Conservation (phyloP, 2,888 invertebrate species). For the Hydrotaea cyrtoneurina region DNA sequence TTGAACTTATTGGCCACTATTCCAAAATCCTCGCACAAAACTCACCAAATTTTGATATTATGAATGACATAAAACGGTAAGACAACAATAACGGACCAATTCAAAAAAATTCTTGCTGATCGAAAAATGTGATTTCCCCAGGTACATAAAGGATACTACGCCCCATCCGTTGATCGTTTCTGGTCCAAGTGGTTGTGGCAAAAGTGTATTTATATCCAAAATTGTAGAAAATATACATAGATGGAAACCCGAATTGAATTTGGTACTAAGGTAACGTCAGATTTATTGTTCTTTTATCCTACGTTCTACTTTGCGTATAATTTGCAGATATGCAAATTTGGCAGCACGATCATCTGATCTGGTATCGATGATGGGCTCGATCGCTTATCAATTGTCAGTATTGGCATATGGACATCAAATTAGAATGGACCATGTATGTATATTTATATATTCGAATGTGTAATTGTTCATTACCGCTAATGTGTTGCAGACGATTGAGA, state of each 20-base stretch:
- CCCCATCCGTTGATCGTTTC: slow-evolving; percentile 86
- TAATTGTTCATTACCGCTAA: background rate
- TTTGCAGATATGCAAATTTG: slow-evolving; percentile 76
- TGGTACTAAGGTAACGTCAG: slow-evolving; percentile 79
- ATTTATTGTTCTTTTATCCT: background rate
- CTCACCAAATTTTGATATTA: slow-evolving; percentile 79
- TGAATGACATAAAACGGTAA: slow-evolving; percentile 78
- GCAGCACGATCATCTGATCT: slow-evolving; percentile 78
- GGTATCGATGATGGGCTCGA: slow-evolving; percentile 85
- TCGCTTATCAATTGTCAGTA: slow-evolving; percentile 88
- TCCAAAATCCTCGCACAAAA: slow-evolving; percentile 86
- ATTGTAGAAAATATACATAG: slow-evolving; percentile 85
- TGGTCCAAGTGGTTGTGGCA: slow-evolving; percentile 91
- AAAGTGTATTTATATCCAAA: slow-evolving; percentile 89
- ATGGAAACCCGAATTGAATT: slow-evolving; percentile 85
- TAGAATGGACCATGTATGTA: slow-evolving; percentile 84
- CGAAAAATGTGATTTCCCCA: slow-evolving; percentile 73
- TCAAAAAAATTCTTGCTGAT: background rate
- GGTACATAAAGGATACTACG: slow-evolving; percentile 82
- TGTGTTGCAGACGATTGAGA: slow-evolving; percentile 85
- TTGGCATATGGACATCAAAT: slow-evolving; percentile 86
- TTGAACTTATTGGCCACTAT: slow-evolving; percentile 86
- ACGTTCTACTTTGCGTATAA: background rate
- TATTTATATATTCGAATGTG: background rate
- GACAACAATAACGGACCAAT: background rate